Evolutionary conservation across 2,888 invertebrate species (phyloP).

Genomic region (Rhorus exstirpatorius): DNA sequence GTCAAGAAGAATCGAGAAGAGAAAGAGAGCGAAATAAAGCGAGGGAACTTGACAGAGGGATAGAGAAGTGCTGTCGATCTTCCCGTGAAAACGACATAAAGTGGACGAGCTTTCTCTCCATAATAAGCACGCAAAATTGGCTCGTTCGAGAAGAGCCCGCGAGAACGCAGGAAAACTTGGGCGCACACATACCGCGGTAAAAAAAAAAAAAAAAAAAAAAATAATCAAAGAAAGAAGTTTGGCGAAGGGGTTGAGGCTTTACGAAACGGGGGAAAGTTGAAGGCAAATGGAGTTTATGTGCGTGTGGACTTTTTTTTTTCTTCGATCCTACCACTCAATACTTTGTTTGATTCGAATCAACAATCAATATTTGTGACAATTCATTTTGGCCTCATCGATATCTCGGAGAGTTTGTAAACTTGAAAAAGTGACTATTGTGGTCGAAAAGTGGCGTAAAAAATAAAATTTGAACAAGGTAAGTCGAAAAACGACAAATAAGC

Average conservation of each 20-base stretch:
- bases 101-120: conserved; percentile 53
- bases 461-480: too few relatives aligned
- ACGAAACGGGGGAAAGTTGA: neutral
- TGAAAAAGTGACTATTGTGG: too few relatives aligned
- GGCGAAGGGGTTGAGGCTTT: conserved; percentile 12
- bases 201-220: conserved; percentile 11
- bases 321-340: too few relatives aligned
- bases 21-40: conserved; percentile 17
- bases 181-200: conserved; percentile 23
- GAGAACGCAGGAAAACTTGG: conserved; percentile 13
- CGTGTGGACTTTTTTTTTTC: too few relatives aligned
- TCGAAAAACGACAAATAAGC: too few relatives aligned
- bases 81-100: conserved; percentile 41
- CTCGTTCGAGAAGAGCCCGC: conserved; percentile 32
- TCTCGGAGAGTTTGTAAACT: too few relatives aligned
- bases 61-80: conserved; percentile 29
- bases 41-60: conserved; percentile 18
- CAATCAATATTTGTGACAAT: too few relatives aligned
- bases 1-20: neutral
- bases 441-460: too few relatives aligned
- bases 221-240: conserved; percentile 17
- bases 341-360: too few relatives aligned
- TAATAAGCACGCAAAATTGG: conserved; percentile 65
- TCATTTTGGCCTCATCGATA: too few relatives aligned
- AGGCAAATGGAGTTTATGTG: conserved; percentile 20